Evolutionary conservation across 2,888 invertebrate genomes (phyloP), one percentile per base, ranked within the genome.

Genomic region (Calliphora vomitoria): DNA sequence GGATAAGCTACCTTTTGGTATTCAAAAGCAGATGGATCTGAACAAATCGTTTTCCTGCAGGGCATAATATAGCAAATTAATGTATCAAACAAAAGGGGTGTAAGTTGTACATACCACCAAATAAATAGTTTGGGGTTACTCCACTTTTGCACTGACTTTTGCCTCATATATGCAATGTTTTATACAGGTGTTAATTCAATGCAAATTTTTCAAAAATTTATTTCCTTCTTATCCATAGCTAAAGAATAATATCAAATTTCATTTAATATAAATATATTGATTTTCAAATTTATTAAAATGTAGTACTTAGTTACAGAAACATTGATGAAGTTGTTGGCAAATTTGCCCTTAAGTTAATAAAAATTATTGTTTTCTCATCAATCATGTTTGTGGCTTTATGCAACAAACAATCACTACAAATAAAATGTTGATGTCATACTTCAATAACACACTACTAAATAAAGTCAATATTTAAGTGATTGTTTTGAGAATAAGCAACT

Each of bases 381-480:
- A 85, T 80, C 84, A 85, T 41, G 4, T 47, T 78, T 10, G 38
- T 76, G 38, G 5, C n/a, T 31, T 53, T 64, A 25, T 64, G 20
- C 38, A 76, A 64, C 72, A 35, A 53, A 18, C 60, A 50, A 41
- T 47, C 47, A 66, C n/a, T 82, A 31, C 15, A 53, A 68, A 60
- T 75, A 15, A 82, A 50, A 82, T 66, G 31, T 66, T 60, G 15
- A 8, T 80, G 79, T 74, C 79, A 74, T 74, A 74, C 60, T 80
- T 66, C 79, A 25, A 79, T 58, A 79, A 66, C 72, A 74, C 10
- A 55, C 74, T 44, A 44, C 53, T 41, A 69, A 62, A 76, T 64
- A 38, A 80, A 74, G 74, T 50, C 66, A 85, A 74, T 85, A 80
- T 80, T 76, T 53, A 79, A 80, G 60, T 44, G 31, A 85, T 60